Evolutionary conservation across 2,888 invertebrate genomes (phyloP).

Genomic region (Trypoxylon attenuatum): DNA sequence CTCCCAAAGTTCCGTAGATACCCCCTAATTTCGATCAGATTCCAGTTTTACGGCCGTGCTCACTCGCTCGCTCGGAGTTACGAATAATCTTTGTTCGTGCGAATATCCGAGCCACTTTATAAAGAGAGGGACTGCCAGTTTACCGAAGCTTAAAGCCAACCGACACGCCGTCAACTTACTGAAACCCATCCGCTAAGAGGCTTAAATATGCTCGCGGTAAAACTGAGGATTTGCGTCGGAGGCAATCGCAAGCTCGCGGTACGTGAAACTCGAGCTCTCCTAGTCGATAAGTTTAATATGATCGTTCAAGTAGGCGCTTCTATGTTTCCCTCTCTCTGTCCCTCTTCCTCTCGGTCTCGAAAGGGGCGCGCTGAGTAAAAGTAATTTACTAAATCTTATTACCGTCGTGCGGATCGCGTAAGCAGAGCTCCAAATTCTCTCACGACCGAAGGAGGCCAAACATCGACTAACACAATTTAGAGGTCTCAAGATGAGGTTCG

Average conservation of each 20-base stretch:
- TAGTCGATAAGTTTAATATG: too few relatives aligned
- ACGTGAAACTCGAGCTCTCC: too few relatives aligned
- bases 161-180: constrained; percentile 18
- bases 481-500: too few relatives aligned
- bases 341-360: too few relatives aligned
- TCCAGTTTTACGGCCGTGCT: neutral
- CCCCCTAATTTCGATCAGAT: constrained; percentile 10
- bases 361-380: too few relatives aligned
- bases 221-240: constrained; percentile 21
- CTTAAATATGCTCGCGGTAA: constrained; percentile 24
- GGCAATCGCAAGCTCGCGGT: constrained; percentile 24
- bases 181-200: constrained; percentile 22
- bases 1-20: neutral
- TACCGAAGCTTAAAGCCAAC: neutral
- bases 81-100: neutral
- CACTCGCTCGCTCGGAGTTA: neutral
- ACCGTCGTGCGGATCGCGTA: too few relatives aligned
- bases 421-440: too few relatives aligned
- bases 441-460: too few relatives aligned
- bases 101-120: neutral
- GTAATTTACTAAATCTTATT: too few relatives aligned
- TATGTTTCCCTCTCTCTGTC: too few relatives aligned
- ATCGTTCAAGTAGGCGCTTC: too few relatives aligned
- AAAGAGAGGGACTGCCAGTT: neutral
- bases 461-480: too few relatives aligned